Base-by-base conservation (phyloP, 2,113 vertebrate genomes). In the Sinocyclocheilus maitianheensis region DNA sequence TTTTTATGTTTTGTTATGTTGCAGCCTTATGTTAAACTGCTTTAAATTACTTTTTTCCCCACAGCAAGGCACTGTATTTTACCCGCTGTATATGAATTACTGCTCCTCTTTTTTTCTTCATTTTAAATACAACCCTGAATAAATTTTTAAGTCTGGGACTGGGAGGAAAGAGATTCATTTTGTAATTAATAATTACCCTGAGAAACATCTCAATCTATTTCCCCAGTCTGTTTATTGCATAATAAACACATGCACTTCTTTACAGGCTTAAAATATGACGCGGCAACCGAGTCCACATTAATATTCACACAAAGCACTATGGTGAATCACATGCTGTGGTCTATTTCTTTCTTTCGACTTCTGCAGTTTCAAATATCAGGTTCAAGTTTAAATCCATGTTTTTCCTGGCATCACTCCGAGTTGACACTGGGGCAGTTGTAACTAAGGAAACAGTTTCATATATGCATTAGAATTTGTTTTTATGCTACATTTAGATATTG, bases 331-430 rank as follows among this genome's bases (percentile, higher is more conserved):
- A 84, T 90, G 87, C 85, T 87, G 74, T 83, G 71, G 84, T 89
- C 81, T 88, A 89, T 91, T 93, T 93, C 86, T 93, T 92, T 92
- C 86, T 74, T 65, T 14, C 87, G 81, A 89, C 82, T 74, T 40
- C 67, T 62, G 76, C 63, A 80, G 77, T 77, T 77, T 80, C 77
- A 55, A 80, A 60, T 88, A 84, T 90, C 86, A 89, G 76, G 84
- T 87, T 90, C 81, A 88, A 16, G 30, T 83, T 83, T 69, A 76
- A 16, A 83, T 58, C 65, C 16, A 67, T 76, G 83, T 71, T 72
- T 77, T 81, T 74, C 12, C 43, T 86, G 22, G 51, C 8, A 4
- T 26, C 14, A 26, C 67, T 85, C 37, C 55, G 69, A 67, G 58
- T 5, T 75, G n/a, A 48, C 84, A 76, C 24, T 51, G 1, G 60